A percentile compares a stretch with the other conserved stretches of the same genome.
These are phyloP conservation scores for Aegithalos caudatus DNA, from an alignment of 2,113 vertebrate genomes.

Conservation along the genomic window DNA sequence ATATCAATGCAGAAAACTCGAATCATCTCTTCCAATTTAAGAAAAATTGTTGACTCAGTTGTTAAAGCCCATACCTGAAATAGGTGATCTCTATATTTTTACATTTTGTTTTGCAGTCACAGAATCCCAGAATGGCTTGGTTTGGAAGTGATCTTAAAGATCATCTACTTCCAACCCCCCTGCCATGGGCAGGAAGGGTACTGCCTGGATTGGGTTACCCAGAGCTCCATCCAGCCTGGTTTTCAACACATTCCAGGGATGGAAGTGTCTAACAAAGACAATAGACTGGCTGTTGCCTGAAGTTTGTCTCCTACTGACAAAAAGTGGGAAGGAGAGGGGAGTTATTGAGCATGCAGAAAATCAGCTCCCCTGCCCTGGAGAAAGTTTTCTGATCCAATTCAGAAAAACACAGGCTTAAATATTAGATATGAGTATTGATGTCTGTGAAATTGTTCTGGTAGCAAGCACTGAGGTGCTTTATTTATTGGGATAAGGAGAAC, in stretches of 20 bases:
- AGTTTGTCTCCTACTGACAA: not conserved
- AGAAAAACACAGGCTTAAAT: not conserved
- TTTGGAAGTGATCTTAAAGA: not conserved
- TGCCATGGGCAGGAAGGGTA: not conserved
- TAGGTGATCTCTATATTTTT: not conserved
- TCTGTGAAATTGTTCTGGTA: not conserved
- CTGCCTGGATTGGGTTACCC: not conserved
- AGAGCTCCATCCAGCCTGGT: not conserved
- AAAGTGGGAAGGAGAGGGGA: rapidly evolving
- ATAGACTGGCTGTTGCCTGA: not conserved
- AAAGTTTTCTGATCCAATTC: not conserved
- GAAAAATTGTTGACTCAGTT: not conserved
- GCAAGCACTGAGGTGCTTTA: not conserved
- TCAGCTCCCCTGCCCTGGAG: not conserved
- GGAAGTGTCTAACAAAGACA: not conserved
- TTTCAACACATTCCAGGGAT: not conserved
- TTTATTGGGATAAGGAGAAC: not conserved
- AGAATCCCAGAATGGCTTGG: not conserved
- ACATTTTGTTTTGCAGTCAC: not conserved
- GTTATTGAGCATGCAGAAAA: not conserved
- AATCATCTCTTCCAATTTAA: not conserved
- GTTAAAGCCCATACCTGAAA: not conserved
- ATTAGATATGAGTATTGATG: not conserved
- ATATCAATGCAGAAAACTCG: not conserved
- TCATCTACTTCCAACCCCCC: not conserved